phyloP scores from a whole-genome alignment of 2,888 invertebrate species.

The Aleiodes testaceus region DNA sequence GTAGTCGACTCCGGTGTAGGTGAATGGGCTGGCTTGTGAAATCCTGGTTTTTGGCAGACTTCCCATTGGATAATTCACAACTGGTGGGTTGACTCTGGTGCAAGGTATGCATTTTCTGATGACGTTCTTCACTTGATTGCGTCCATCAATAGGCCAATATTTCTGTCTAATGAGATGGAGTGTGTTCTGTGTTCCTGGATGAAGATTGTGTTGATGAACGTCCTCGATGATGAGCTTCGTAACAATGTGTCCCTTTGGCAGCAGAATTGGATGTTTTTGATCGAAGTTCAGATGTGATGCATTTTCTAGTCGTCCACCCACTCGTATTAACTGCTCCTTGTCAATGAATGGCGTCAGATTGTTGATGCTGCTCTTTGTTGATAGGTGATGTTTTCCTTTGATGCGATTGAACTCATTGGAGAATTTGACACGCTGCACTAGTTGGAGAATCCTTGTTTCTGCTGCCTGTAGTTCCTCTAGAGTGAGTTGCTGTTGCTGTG shows the following conservation, averaged over 20 bases:
- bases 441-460: not conserved
- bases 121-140: slow-evolving; percentile 18
- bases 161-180: not conserved
- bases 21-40: slow-evolving; percentile 10
- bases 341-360: slow-evolving; percentile 19
- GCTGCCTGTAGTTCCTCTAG: slow-evolving; percentile 6
- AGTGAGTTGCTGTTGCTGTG: slow-evolving; percentile 33
- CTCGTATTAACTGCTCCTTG: not conserved
- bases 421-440: not conserved
- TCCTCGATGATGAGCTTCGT: not conserved
- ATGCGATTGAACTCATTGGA: not conserved
- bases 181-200: not conserved
- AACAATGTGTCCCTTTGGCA: not conserved
- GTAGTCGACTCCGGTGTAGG: no score
- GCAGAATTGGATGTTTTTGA: slow-evolving; percentile 11
- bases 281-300: slow-evolving; percentile 1
- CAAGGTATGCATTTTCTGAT: not conserved
- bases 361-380: slow-evolving; percentile 51
- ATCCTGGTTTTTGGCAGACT: not conserved
- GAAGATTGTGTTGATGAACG: not conserved
- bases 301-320: slow-evolving; percentile 2
- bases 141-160: slow-evolving; percentile 35
- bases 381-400: slow-evolving; percentile 40
- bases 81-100: not conserved
- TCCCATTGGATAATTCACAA: not conserved